A percentile compares a stretch with the other conserved stretches of the same genome.
Conservation (phyloP, 2,113 vertebrate genomes). For the Campylorhamphus procurvoides region DNA sequence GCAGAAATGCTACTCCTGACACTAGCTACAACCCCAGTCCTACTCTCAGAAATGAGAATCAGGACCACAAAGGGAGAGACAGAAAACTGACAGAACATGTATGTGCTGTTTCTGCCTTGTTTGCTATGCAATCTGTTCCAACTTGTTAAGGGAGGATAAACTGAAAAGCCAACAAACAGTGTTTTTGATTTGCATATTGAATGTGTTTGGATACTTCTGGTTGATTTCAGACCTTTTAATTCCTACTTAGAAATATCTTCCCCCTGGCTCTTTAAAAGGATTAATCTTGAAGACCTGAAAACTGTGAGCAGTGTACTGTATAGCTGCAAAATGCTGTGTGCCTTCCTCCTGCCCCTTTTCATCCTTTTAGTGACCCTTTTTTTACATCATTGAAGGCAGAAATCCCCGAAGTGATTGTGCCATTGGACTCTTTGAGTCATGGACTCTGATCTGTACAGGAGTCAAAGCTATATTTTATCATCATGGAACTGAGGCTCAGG, state of each 20-base stretch:
- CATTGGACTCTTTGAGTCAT: not conserved
- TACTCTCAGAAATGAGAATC: not conserved
- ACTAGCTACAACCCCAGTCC: not conserved
- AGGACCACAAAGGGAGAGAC: not conserved
- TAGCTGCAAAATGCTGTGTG: not conserved
- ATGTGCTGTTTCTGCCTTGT: not conserved
- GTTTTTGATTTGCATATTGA: not conserved
- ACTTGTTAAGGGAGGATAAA: not conserved
- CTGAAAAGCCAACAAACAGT: constrained; percentile 13
- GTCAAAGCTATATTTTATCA: not conserved
- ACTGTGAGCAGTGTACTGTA: not conserved
- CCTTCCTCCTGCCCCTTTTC: not conserved
- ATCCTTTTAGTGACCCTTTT: not conserved
- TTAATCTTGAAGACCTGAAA: not conserved
- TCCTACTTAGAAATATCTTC: not conserved
- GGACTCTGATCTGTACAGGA: not conserved
- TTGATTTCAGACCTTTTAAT: not conserved
- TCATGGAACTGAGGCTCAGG: not conserved
- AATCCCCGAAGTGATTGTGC: not conserved
- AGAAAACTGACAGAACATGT: not conserved
- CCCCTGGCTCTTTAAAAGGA: not conserved
- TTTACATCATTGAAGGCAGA: not conserved
- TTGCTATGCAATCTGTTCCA: not conserved
- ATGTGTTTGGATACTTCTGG: not conserved
- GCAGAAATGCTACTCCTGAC: not conserved